Evolutionary conservation across 2,113 vertebrate genomes (phyloP).

Genomic region (Gymnorhina tibicen): DNA sequence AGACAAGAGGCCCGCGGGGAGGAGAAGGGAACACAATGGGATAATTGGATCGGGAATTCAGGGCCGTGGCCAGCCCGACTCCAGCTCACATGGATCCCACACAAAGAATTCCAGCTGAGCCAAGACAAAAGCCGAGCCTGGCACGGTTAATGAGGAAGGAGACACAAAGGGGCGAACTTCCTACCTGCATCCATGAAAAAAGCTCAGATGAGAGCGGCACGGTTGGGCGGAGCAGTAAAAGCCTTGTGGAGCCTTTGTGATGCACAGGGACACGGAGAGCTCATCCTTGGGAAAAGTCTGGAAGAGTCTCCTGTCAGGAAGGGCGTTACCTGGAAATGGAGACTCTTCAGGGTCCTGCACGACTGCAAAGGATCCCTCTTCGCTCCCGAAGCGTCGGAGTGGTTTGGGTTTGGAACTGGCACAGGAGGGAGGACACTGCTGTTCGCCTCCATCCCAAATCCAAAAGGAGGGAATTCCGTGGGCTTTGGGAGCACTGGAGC

Average conservation of each 20-base stretch:
- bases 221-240: not conserved
- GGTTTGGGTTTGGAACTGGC: not conserved
- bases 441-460: fast-evolving
- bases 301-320: not conserved
- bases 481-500: not conserved
- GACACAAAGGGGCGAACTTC: not conserved
- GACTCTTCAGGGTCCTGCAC: not conserved
- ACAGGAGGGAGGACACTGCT: fast-evolving
- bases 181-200: not conserved
- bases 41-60: constrained; percentile 26
- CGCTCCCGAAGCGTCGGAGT: fast-evolving
- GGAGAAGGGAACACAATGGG: not conserved
- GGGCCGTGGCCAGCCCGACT: not conserved
- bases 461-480: too few species aligned
- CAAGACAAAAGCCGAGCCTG: not conserved
- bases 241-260: not conserved
- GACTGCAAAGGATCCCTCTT: not conserved
- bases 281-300: not conserved
- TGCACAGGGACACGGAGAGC: not conserved
- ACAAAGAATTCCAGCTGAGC: not conserved
- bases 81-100: not conserved
- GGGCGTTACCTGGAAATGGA: not conserved
- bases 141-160: not conserved
- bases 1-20: not conserved
- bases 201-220: not conserved